Base-by-base conservation (phyloP, 2,888 invertebrate genomes). In the Copidosoma aretas region DNA sequence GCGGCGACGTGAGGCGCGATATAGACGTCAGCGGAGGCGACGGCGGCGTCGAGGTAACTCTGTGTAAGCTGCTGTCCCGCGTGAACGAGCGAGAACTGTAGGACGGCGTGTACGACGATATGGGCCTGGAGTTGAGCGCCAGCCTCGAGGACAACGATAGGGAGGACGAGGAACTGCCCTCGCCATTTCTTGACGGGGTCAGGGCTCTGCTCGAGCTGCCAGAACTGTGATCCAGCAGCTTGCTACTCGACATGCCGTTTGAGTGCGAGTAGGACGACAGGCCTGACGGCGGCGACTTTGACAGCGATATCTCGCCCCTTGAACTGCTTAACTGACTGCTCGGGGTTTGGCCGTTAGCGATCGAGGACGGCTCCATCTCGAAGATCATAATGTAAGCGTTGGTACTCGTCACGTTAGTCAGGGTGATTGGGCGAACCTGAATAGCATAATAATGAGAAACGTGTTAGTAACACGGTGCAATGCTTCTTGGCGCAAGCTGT, bases 361-460 rank as follows among this genome's bases (percentile, higher is more conserved):
- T 19, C 22, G 69, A 56, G 8, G 75, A 65, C 32, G 81, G 79
- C 62, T 91, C 91, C 84, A 90, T 86, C 83, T 95, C 94, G 82
- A 95, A 97, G 80, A 97, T 92, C 87, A 97, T 92, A 64, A 97
- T 93, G 80, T 97, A 97, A 0, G 97, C 95, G 80, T 95, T 95
- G 60, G 93, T 93, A 75, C 90, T 91, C 72, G 94, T 87, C 63
- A 94, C 93, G 69, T 90, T 91, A 76, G 91, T 91, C 68, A 92
- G 85, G 24, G 91, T 90, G 66, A 93, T 88, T 32, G 90, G 89
- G 67, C 93, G 87, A 43, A 89, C 89, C 88, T 88, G 74, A 49
- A 41, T 32, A 51, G 46, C 15, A 53, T 21, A 60, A 41, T 25
- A 54, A 59, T 46, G 1, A 46, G 12, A 32, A 32, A 32, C 32